phyloP scores from a whole-genome alignment of 2,113 vertebrate species.

The Nerophis lumbriciformis region DNA sequence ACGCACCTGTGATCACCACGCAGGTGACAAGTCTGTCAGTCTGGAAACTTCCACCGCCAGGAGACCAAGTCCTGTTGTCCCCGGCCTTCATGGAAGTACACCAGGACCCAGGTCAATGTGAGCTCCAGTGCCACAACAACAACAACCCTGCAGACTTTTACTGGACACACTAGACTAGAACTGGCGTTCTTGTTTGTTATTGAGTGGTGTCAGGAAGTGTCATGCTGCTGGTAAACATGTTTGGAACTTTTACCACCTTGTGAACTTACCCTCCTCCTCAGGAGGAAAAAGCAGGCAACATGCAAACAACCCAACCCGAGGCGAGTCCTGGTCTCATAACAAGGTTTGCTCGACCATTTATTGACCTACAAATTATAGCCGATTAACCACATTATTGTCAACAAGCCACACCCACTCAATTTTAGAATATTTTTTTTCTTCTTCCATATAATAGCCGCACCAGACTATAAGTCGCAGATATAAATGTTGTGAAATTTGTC shows the following conservation, averaged over 20 bases:
- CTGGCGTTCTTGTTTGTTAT: conserved; percentile 15
- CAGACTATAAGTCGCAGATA: no score
- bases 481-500: no score
- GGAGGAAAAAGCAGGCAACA: neutral
- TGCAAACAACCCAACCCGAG: no score
- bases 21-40: conserved; percentile 33
- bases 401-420: no score
- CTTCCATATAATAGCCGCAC: no score
- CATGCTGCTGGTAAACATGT: conserved; percentile 9
- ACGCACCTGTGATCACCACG: conserved; percentile 6
- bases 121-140: conserved; percentile 47
- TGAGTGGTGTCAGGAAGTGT: conserved; percentile 26
- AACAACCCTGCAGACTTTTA: conserved; percentile 37
- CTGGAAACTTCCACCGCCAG: conserved; percentile 49
- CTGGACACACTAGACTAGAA: conserved; percentile 25
- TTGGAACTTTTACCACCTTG: conserved; percentile 12
- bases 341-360: no score
- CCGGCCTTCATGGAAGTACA: conserved; percentile 36
- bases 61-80: conserved; percentile 34
- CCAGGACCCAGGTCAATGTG: conserved; percentile 42
- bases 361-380: no score
- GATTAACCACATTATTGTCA: no score
- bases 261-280: neutral
- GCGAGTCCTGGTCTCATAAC: no score
- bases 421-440: no score